Percentiles rank a stretch among this genome's conserved stretches.
Conservation (phyloP, 2,888 invertebrate species). For the Diarsia dahlii region DNA sequence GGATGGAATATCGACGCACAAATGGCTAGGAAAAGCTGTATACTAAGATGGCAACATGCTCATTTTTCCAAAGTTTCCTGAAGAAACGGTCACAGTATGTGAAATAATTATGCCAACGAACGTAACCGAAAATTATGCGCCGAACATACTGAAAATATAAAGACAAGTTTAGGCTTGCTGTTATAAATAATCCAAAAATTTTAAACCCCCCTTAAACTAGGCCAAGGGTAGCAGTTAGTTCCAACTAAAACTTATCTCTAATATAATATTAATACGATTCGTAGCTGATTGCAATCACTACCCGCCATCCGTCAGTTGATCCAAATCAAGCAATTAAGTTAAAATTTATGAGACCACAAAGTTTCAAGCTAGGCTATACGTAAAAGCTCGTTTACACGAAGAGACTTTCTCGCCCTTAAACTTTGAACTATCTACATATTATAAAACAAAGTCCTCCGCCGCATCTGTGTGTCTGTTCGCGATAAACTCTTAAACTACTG, state of each 20-base stretch:
- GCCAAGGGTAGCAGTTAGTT: background rate
- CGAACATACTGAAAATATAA: background rate
- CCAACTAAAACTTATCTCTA: conserved; percentile 9
- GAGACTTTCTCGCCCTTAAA: background rate
- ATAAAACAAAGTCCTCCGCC: no score
- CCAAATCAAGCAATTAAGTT: conserved; percentile 54
- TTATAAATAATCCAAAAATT: background rate
- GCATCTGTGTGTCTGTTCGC: no score
- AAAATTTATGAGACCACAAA: conserved; percentile 58
- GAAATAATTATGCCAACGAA: no score
- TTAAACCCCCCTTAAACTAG: background rate
- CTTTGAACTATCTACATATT: no score
- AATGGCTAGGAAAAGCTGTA: no score
- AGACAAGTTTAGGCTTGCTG: background rate
- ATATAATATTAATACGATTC: conserved; percentile 27
- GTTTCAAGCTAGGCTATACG: conserved; percentile 21
- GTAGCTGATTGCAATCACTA: conserved; percentile 43
- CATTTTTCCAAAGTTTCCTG: no score
- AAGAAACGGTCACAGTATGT: no score
- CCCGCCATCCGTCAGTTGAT: conserved; percentile 18
- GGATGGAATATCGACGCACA: no score
- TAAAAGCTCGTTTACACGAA: conserved; percentile 10
- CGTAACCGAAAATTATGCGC: background rate
- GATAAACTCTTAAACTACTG: no score
- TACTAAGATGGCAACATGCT: no score